Evolutionary conservation across 1,140 invertebrate species (phyloP).

Genomic region (Lepidurus arcticus): DNA sequence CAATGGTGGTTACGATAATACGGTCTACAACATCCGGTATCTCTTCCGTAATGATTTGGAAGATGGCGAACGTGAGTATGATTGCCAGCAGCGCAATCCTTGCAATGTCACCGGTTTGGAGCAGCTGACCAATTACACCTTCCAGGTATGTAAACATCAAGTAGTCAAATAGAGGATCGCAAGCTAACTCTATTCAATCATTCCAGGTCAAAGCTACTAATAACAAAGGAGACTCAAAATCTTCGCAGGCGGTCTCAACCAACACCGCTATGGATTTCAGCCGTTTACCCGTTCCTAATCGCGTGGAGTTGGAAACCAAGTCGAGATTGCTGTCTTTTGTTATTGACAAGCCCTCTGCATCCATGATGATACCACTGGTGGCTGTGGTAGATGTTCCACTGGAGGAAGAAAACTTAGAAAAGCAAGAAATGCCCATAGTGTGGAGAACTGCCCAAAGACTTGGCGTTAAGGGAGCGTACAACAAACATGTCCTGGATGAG

Average conservation of each 20-base stretch:
- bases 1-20: conserved; percentile 76
- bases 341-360: conserved; percentile 46
- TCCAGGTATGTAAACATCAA: conserved; percentile 53
- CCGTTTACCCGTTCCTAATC: conserved; percentile 64
- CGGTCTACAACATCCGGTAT: conserved; percentile 67
- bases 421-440: conserved; percentile 1
- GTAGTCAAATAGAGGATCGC: neutral
- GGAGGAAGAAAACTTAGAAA: neutral
- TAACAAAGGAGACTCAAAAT: conserved; percentile 73
- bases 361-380: conserved; percentile 58
- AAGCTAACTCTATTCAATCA: neutral
- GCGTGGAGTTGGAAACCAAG: conserved; percentile 70
- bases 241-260: conserved; percentile 69
- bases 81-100: conserved; percentile 74
- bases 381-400: conserved; percentile 43
- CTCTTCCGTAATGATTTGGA: conserved; percentile 40
- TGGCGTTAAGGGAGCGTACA: neutral
- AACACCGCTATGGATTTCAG: conserved; percentile 71
- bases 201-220: conserved; percentile 74
- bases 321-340: conserved; percentile 66
- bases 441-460: conserved; percentile 28
- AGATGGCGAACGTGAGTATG: conserved; percentile 64
- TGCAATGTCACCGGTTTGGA: conserved; percentile 77
- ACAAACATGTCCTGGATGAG: conserved; percentile 26
- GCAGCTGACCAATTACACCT: conserved; percentile 73